Conservation (phyloP, 2,113 vertebrate genomes). For the Pongo pygmaeus region DNA sequence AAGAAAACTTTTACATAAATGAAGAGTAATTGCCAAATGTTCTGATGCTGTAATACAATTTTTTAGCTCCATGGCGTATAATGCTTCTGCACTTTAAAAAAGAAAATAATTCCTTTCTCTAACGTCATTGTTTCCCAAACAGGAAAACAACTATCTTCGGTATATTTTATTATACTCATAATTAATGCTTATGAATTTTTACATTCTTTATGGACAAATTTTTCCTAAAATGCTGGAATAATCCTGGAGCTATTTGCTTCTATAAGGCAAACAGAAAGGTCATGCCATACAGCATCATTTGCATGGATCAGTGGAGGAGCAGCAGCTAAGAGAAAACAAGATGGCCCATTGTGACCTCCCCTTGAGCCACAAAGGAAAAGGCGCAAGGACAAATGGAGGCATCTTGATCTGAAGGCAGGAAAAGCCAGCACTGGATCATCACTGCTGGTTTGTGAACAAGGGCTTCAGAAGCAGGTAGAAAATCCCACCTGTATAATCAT, state of each 20-base stretch:
- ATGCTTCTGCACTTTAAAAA: conserved; percentile 38
- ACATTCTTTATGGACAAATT: not conserved
- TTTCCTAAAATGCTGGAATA: not conserved
- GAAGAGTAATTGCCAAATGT: conserved; percentile 55
- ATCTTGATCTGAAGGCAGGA: fast-evolving
- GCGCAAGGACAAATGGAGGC: fast-evolving
- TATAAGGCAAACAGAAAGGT: not conserved
- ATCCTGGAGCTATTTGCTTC: not conserved
- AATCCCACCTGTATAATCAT: too few species aligned
- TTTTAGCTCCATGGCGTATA: conserved; percentile 1
- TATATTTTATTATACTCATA: not conserved
- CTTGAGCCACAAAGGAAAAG: not conserved
- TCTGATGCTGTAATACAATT: conserved; percentile 10
- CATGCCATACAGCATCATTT: fast-evolving
- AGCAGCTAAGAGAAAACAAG: not conserved
- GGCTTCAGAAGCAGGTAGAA: not conserved
- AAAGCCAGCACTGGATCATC: not conserved
- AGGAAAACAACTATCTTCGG: not conserved
- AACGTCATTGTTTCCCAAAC: not conserved
- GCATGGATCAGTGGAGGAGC: fast-evolving
- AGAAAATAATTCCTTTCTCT: conserved; percentile 20
- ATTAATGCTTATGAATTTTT: not conserved
- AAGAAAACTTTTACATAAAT: conserved; percentile 62
- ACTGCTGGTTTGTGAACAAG: not conserved
- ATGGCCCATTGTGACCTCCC: not conserved